These are phyloP conservation scores for Drosophila equinoxialis DNA, from an alignment of 1,140 invertebrate species.

Conservation along the genomic window DNA sequence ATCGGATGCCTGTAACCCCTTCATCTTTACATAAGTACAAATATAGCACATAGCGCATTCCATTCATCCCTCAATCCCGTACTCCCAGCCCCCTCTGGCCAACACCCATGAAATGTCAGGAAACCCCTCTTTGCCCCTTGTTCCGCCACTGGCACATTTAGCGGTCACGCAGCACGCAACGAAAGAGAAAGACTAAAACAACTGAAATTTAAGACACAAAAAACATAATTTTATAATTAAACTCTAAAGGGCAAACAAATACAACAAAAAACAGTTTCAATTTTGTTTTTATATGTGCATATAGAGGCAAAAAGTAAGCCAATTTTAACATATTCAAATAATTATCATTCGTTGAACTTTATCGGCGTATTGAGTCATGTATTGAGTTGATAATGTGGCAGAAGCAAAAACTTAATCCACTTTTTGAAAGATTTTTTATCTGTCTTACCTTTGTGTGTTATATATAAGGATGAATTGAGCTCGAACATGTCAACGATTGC, in stretches of 20 bases:
- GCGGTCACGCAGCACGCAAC: slow-evolving; percentile 53
- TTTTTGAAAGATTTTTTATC: no score
- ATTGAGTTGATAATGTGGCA: no score
- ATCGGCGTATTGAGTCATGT: no score
- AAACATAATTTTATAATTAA: slow-evolving; percentile 15
- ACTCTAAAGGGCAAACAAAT: slow-evolving; percentile 16
- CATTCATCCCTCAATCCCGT: slow-evolving; percentile 18
- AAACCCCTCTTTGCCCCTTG: neutral
- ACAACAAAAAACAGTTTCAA: no score
- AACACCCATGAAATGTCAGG: neutral
- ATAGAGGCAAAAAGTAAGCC: no score
- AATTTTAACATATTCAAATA: no score
- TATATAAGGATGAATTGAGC: no score
- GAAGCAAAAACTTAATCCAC: no score
- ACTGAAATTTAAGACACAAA: slow-evolving; percentile 20
- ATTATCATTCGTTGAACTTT: no score
- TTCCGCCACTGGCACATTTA: slow-evolving; percentile 58
- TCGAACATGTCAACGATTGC: no score
- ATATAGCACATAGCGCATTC: slow-evolving; percentile 41
- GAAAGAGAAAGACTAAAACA: slow-evolving; percentile 31
- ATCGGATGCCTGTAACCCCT: slow-evolving; percentile 24
- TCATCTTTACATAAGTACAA: neutral
- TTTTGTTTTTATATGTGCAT: no score
- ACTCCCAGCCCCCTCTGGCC: neutral
- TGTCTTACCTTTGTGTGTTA: no score